Base-by-base conservation (phyloP, 2,888 invertebrate species). In the Zaprionus obscuricornis region DNA sequence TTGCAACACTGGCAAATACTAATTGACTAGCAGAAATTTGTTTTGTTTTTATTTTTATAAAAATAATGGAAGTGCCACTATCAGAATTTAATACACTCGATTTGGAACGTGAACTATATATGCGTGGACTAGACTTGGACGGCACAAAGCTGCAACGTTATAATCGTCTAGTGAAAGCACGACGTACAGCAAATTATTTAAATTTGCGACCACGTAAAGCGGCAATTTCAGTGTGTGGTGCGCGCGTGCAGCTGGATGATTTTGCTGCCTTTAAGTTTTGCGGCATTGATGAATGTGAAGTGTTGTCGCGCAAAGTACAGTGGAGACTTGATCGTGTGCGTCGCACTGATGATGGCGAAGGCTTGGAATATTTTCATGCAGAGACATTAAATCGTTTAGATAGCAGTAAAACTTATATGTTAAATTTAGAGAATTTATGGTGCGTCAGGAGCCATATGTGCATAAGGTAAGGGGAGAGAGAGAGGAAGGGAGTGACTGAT, bases 401-500 rank as follows among this genome's bases (percentile, higher is more conserved):
- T n/a, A 20, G 17, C 20, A 5, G n/a, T 18, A 66, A 68, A 7
- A 66, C 67, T 0, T 72, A 72, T 6, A 66, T 66, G 39, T 24
- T 68, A 0, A 60, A 66, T 6, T 40, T 68, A 47, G 72, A 68
- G 67, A 68, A 22, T 55, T 72, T 0, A 3, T 55, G 20, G 55
- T 72, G 31, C 50, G 68, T 8, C 67, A 72, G 33, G 67, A 66
- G 11, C 68, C 68, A 0, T 72, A 68, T 17, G 47, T 68, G 4
- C 72, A 72, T 8, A 68, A 68, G 50, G 68, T 71, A n/a, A 13
- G 6, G 1, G 2, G n/a, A n/a, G n/a, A n/a, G n/a, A n/a, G n/a
- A n/a, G n/a, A n/a, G n/a, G n/a, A n/a, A n/a, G n/a, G n/a, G n/a
- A n/a, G n/a, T n/a, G n/a, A n/a, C n/a, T n/a, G n/a, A n/a, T n/a